Conservation (phyloP, 2,888 invertebrate species). For the Herminia tarsipennalis region DNA sequence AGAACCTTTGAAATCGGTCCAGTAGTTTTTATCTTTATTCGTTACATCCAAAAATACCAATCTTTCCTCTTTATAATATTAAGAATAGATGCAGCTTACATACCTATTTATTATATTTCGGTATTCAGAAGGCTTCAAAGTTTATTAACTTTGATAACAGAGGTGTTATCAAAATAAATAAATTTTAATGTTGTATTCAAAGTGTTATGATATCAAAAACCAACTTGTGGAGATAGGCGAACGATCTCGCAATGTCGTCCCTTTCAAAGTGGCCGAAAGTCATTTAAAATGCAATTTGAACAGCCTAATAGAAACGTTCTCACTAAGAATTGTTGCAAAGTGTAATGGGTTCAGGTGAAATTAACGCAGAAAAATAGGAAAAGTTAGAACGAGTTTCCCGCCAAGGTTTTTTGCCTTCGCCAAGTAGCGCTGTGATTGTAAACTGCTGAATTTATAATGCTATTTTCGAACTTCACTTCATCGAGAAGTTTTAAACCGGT, state of each 20-base stretch:
- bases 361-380: conserved; percentile 86
- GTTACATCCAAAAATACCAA: too few species aligned
- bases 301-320: conserved; percentile 78
- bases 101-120: too few species aligned
- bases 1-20: too few species aligned
- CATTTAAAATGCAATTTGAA: conserved; percentile 82
- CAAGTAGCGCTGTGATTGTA: conserved; percentile 84
- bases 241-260: conserved; percentile 34
- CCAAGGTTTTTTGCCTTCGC: conserved; percentile 76
- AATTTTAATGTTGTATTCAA: conserved; percentile 12
- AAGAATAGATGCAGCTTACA: too few species aligned
- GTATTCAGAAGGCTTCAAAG: too few species aligned
- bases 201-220: conserved; percentile 16
- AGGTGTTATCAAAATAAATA: background rate
- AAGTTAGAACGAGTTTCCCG: conserved; percentile 84
- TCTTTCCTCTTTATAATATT: too few species aligned
- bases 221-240: conserved; percentile 22
- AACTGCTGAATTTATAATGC: conserved; percentile 85
- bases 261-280: conserved; percentile 61
- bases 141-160: too few species aligned
- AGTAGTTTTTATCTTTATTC: too few species aligned
- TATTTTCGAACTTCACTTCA: conserved; percentile 84
- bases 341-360: conserved; percentile 85
- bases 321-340: conserved; percentile 83
- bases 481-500: conserved; percentile 80